Percentiles rank a stretch among this genome's conserved stretches.
Evolutionary conservation across 2,797 vertebrate species (phyloP).

Genomic region (Myotis daubentonii): DNA sequence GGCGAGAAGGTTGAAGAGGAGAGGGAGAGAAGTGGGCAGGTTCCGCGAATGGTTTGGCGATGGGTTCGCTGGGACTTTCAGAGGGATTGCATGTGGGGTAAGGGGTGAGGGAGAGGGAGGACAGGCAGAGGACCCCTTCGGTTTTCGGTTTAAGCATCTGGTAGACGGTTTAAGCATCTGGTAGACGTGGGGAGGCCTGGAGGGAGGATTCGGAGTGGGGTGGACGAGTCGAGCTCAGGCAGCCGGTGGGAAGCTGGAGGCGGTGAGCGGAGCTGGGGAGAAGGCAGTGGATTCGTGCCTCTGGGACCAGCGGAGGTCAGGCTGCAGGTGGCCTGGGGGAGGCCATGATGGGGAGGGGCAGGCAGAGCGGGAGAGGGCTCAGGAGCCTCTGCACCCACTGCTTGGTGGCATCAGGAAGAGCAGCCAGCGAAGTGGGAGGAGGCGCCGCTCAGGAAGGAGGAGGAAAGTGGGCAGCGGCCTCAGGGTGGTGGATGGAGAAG

Average conservation of each 20-base stretch:
- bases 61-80: not conserved
- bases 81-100: not conserved
- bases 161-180: not conserved
- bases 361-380: not conserved
- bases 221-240: not conserved
- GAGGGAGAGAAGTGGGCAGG: not conserved
- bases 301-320: not conserved
- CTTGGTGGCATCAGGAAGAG: too few relatives aligned
- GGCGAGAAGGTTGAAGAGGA: not conserved
- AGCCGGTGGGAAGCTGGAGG: not conserved
- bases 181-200: not conserved
- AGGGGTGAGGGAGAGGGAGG: not conserved
- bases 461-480: not conserved
- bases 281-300: not conserved
- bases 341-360: not conserved
- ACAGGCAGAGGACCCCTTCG: not conserved
- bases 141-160: not conserved
- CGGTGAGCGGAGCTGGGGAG: not conserved
- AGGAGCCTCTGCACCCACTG: not conserved
- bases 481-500: slow-evolving; percentile 63
- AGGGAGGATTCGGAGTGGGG: not conserved
- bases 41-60: not conserved
- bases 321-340: not conserved
- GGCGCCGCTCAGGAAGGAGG: not conserved
- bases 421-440: not conserved